Base-by-base conservation (phyloP, 1,140 invertebrate species). In the Anagrus nilaparvatae region DNA sequence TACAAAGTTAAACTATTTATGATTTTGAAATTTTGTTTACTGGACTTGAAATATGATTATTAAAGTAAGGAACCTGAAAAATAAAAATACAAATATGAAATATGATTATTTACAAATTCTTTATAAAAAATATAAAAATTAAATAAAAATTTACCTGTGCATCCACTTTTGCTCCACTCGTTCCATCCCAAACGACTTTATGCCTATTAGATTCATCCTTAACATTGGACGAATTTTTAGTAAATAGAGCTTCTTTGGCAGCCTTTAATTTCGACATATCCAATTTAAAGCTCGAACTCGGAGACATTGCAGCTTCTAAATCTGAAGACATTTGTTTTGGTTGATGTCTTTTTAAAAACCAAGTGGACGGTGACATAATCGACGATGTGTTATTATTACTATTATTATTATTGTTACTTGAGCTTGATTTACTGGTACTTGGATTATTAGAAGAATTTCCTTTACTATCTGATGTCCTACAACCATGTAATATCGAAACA, bases 261-360 rank as follows among this genome's bases (percentile, higher is more conserved):
- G 48, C 49, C 16, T 68, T 60, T 0, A 64, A 49, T 24, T 60
- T 67, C 37, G 60, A 55, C 36, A 62, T 66, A 18, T 66, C 60
- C 27, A 67, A 61, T 8, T 60, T 62, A 16, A 66, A 58, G 29
- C 54, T 61, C 3, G n/a, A 61, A 45, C 6, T 47, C n/a, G n/a
- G n/a, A n/a, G n/a, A n/a, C n/a, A n/a, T n/a, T n/a, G n/a, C n/a
- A n/a, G n/a, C n/a, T n/a, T n/a, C n/a, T n/a, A n/a, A n/a, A n/a
- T n/a, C n/a, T n/a, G n/a, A n/a, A n/a, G n/a, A n/a, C n/a, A n/a
- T n/a, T n/a, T n/a, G n/a, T n/a, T n/a, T 73, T 1, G 82, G 82
- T 54, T 82, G 79, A 55, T 83, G 81, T 4, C 82, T 71, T 48
- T 80, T 77, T 2, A 73, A 67, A 52, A 86, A 84, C 84, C 83